phyloP scores from a whole-genome alignment of 1,140 invertebrate species.

The Drosophila hydei region DNA sequence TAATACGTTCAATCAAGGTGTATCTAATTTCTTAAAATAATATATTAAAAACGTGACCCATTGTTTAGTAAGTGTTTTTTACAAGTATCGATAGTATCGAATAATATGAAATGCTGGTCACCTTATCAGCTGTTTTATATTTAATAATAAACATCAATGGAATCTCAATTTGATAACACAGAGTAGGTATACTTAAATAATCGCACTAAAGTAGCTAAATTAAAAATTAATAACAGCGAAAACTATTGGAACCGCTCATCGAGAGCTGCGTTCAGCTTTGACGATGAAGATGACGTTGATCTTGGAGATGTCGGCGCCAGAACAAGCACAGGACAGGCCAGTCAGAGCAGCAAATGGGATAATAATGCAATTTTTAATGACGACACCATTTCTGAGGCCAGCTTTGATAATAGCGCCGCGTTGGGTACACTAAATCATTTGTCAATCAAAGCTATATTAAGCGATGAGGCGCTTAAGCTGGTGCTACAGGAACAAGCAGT shows the following conservation, averaged over 20 bases:
- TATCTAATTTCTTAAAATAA: no score
- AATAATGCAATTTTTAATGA: conserved; percentile 73
- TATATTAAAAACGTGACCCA: no score
- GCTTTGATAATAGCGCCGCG: conserved; percentile 65
- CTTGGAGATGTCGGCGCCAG: conserved; percentile 16
- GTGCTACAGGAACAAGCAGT: conserved; percentile 70
- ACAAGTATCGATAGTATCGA: no score
- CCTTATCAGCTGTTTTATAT: conserved; percentile 14
- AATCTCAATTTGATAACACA: conserved; percentile 46
- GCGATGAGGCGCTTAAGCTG: conserved; percentile 68
- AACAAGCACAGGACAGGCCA: conserved; percentile 1
- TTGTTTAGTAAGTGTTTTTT: no score
- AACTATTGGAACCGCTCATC: conserved; percentile 81
- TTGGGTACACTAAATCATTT: conserved; percentile 52
- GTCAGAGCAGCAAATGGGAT: conserved; percentile 33
- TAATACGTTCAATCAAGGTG: no score
- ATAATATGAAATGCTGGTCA: conserved; percentile 11
- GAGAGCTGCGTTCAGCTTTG: conserved; percentile 78
- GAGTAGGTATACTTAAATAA: conserved; percentile 14
- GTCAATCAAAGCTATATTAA: conserved; percentile 72
- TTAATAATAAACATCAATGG: conserved; percentile 27
- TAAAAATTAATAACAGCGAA: conserved; percentile 47
- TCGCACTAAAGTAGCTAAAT: not conserved
- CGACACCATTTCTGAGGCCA: conserved; percentile 75
- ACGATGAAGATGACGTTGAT: conserved; percentile 73